Evolutionary conservation across 2,797 vertebrate genomes (phyloP), one percentile per base, ranked within the genome.

Genomic region (Amphiprion clarkii): DNA sequence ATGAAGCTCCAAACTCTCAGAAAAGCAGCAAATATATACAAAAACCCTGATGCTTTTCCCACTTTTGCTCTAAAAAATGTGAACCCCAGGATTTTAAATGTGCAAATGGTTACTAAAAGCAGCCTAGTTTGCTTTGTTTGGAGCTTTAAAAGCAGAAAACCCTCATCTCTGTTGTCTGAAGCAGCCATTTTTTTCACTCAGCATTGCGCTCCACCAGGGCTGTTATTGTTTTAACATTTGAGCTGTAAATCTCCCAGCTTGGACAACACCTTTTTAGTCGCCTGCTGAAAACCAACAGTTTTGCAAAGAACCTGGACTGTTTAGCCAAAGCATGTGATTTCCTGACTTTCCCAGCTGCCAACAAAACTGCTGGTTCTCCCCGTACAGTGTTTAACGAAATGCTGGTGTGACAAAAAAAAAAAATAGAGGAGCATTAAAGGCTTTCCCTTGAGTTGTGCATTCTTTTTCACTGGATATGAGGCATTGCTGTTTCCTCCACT

Each of bases 311-410:
- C 60, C 78, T 76, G 78, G 57, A 61, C 79, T 73, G 82, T 86
- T 91, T 69, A 79, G 82, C 86, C 82, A 84, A 79, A 88, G 70
- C 88, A 91, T 86, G 88, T 90, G 88, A 93, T 92, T 93, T 93
- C 92, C 90, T 92, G 88, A 88, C 86, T 86, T 84, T 71, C 53
- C 67, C 17, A 21, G 62, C 82, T 82, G 81, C 88, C 82, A 83
- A 61, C 71, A 66, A 68, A 84, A 73, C 68, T 1, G 57, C 76
- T 75, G 42, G 2, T 78, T 84, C 69, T 59, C 71, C 33, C 60
- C 29, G 25, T 44, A 33, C 55, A 31, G 62, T 52, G 65, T 82
- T 89, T 79, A 81, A 74, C 73, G 63, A 87, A 93, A 84, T 1
- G 72, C 82, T 86, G 69, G 44, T 78, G 51, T 76, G 78, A 89